A percentile compares a stretch with the other conserved stretches of the same genome.
Evolutionary conservation across 2,113 vertebrate species (phyloP).

Genomic region (Oriolus oriolus): DNA sequence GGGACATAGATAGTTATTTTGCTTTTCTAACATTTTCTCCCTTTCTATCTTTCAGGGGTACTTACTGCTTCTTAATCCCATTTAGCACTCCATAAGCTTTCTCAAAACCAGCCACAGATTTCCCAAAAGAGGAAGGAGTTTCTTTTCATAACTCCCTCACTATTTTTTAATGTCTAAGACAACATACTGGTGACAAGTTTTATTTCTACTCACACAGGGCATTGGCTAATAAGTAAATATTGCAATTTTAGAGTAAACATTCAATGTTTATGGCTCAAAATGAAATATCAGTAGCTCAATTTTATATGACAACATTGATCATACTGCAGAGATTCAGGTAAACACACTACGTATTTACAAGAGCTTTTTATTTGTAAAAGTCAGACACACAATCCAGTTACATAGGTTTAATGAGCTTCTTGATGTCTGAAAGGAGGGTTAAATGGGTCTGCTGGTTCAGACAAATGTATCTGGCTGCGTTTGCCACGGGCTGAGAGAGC

Average conservation of each 20-base stretch:
- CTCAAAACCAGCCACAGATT: background rate
- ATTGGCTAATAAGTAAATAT: constrained; percentile 4
- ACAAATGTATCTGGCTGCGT: background rate
- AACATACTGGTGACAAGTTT: background rate
- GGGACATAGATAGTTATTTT: background rate
- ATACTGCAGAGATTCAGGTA: background rate
- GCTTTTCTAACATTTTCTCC: background rate
- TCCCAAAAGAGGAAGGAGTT: background rate
- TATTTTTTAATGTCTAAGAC: background rate
- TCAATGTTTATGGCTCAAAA: background rate
- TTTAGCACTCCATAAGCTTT: background rate
- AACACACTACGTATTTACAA: background rate
- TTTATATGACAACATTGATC: background rate
- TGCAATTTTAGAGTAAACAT: background rate
- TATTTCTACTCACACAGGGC: background rate
- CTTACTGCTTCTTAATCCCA: background rate
- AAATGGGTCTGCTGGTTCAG: background rate
- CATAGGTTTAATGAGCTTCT: background rate
- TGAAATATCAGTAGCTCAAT: background rate
- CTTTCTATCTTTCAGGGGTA: background rate
- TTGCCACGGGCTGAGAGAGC: rapidly evolving
- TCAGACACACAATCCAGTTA: background rate
- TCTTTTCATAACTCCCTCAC: background rate
- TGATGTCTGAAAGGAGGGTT: background rate
- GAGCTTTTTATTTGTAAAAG: background rate